phyloP scores from a whole-genome alignment of 2,113 vertebrate genomes.

The Apistogramma diplotaenia region DNA sequence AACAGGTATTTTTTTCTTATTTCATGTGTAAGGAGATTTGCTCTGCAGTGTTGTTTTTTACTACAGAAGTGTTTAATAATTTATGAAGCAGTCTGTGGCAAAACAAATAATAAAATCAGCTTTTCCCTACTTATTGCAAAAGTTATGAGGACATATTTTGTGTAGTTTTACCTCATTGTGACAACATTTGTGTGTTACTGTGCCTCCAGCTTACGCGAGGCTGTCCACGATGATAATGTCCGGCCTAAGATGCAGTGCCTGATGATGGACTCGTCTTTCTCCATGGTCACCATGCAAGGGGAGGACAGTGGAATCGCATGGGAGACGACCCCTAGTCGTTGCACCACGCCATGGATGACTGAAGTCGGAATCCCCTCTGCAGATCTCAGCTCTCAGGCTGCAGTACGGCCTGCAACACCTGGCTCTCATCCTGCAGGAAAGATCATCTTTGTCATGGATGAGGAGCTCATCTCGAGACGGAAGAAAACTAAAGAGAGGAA shows the following conservation, averaged over 20 bases:
- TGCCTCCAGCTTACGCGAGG: conserved; percentile 81
- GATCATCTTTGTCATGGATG: conserved; percentile 88
- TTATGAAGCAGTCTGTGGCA: neutral
- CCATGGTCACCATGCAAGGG: conserved; percentile 90
- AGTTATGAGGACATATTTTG: neutral
- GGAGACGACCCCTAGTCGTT: conserved; percentile 88
- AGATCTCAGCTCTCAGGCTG: conserved; percentile 75
- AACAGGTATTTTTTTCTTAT: conserved; percentile 76
- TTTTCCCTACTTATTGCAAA: neutral
- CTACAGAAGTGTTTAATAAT: neutral
- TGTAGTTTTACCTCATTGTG: neutral
- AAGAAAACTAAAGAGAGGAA: conserved; percentile 71
- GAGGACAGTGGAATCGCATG: conserved; percentile 92
- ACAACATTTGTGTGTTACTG: neutral
- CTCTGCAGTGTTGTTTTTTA: neutral
- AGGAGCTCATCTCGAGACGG: conserved; percentile 79
- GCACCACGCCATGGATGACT: conserved; percentile 85
- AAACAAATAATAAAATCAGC: neutral
- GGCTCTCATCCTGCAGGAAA: conserved; percentile 81
- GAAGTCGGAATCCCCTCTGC: conserved; percentile 78
- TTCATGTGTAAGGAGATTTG: neutral
- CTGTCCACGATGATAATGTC: conserved; percentile 80
- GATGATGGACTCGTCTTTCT: conserved; percentile 89
- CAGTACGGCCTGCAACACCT: neutral
- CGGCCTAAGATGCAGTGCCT: conserved; percentile 89